Evolutionary conservation across 2,888 invertebrate genomes (phyloP), one percentile per base, ranked within the genome.

Genomic region (Drosophila anomelani): DNA sequence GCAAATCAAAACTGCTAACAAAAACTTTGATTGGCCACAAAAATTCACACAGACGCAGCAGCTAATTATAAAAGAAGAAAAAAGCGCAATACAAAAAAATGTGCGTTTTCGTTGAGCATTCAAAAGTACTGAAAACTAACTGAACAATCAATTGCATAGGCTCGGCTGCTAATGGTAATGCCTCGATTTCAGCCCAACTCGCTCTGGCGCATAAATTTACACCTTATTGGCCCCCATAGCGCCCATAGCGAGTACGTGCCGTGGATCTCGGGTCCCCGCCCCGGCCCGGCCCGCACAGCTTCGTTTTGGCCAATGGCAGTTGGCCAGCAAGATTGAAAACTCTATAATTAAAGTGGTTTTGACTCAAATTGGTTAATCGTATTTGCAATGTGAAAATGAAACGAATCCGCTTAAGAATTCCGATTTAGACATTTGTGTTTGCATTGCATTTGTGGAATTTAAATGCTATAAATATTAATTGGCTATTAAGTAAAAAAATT

Each of bases 181-280:
- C 68, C 70, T 76, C 57, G 64, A 76, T 55, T 58, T 60, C 66
- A 60, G 54, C 69, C 51, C 71, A 73, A 57, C 76, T 41, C 59
- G 62, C 62, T 54, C 73, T 69, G 61, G 49, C 75, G 88, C 86
- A 84, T 88, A 91, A 91, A 91, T 91, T 91, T 91, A 91, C 91
- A 91, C 91, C 90, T 90, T 91, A 91, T 91, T 91, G 91, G 89
- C 91, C 91, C 90, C 90, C 91, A 91, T 91, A 88, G 86, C 78
- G 75, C 87, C 84, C 80, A 81, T 58, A 81, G 76, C 75, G 55
- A 68, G 74, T 85, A 85, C 83, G 83, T 85, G 79, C 80, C 72
- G 51, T n/a, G 56, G 55, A 61, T 53, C 47, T 47, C 29, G 44
- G 44, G 12, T 43, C 20, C 41, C 2, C 41, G 36, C 39, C 54